Percentiles rank a stretch among this genome's conserved stretches.
phyloP scores from a whole-genome alignment of 2,797 vertebrate species.

The Hapalemur alaotrensis region DNA sequence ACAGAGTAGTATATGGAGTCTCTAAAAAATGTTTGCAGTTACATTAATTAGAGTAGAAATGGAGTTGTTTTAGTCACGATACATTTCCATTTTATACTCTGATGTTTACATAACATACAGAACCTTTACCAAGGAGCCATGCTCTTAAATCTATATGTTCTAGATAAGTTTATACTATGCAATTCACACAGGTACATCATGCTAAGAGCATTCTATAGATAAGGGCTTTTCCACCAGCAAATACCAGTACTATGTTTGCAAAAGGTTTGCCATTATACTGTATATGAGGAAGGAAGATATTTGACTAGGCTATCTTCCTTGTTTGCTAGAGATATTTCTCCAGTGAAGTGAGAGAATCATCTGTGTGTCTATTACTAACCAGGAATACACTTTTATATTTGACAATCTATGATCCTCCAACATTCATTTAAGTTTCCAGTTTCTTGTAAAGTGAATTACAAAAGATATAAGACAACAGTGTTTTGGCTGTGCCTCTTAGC shows the following conservation, averaged over 20 bases:
- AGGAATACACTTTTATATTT: background rate
- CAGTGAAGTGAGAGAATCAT: background rate
- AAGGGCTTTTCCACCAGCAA: background rate
- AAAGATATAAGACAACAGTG: background rate
- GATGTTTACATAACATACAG: background rate
- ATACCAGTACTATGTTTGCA: background rate
- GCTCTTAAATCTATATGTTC: background rate
- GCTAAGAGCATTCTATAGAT: background rate
- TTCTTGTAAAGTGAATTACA: background rate
- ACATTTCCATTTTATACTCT: background rate
- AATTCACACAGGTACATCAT: background rate
- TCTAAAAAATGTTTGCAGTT: background rate
- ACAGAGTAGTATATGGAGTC: background rate
- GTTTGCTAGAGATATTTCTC: background rate
- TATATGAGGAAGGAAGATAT: background rate
- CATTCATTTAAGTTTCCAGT: background rate
- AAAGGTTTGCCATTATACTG: background rate
- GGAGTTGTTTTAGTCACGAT: background rate
- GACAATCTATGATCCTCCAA: background rate
- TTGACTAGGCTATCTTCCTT: background rate
- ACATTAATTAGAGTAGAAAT: background rate
- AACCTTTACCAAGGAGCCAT: background rate
- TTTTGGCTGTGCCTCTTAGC: background rate
- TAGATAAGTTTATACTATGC: background rate
- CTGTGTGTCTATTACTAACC: background rate